Evolutionary conservation across 2,113 vertebrate species (phyloP).

Genomic region (Vulpes lagopus): DNA sequence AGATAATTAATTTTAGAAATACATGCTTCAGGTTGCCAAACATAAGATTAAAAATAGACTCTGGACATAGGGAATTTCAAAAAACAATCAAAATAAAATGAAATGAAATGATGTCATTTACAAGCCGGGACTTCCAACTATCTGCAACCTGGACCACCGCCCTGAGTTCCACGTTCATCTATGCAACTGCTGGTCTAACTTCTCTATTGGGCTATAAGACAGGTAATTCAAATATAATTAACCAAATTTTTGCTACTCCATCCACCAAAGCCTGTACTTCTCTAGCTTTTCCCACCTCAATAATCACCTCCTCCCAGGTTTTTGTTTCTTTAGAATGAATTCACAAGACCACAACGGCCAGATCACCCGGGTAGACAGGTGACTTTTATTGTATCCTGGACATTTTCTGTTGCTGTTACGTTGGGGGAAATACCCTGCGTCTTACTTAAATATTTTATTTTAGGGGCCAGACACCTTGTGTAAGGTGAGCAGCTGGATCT

Average conservation of each 20-base stretch:
- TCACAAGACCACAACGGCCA: neutral
- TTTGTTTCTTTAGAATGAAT: neutral
- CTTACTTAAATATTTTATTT: neutral
- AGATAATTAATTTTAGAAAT: conserved; percentile 55
- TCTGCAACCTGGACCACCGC: neutral
- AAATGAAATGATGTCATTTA: neutral
- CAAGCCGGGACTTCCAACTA: neutral
- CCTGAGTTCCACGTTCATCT: neutral
- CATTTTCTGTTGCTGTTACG: neutral
- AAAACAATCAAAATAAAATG: conserved; percentile 7
- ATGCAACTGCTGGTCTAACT: neutral
- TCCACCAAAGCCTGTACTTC: neutral
- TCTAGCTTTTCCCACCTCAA: neutral
- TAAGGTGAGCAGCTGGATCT: neutral
- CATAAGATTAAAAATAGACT: neutral
- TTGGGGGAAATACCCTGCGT: too few relatives aligned
- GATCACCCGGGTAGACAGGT: neutral
- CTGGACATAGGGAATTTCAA: neutral
- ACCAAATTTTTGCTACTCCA: neutral
- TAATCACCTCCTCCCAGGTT: neutral
- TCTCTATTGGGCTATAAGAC: neutral
- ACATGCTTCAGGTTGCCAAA: conserved; percentile 23
- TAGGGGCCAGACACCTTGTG: neutral
- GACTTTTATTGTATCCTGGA: neutral
- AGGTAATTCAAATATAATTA: neutral